Conservation (phyloP, 2,113 vertebrate genomes). For the Ranitomeya imitator region DNA sequence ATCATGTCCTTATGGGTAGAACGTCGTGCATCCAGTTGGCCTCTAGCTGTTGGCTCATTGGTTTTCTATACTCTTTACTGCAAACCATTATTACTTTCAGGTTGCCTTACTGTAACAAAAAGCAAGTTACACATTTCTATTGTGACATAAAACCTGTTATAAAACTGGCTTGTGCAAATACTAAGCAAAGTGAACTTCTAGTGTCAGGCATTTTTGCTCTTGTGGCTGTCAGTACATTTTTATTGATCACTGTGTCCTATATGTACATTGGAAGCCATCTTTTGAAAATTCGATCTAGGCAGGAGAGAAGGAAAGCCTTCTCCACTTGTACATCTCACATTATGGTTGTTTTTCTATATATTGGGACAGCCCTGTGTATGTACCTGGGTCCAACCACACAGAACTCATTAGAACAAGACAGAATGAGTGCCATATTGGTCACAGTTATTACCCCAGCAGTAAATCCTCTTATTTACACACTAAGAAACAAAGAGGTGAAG, state of each 20-base stretch:
- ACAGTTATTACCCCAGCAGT: slow-evolving; percentile 51
- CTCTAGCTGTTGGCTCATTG: slow-evolving; percentile 42
- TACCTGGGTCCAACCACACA: slow-evolving; percentile 46
- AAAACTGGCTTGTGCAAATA: slow-evolving; percentile 46
- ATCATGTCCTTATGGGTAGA: slow-evolving; percentile 57
- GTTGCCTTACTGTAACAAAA: slow-evolving; percentile 36
- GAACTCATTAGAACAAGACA: slow-evolving; percentile 44
- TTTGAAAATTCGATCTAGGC: slow-evolving; percentile 17
- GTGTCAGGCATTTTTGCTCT: background rate
- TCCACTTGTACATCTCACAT: slow-evolving; percentile 52
- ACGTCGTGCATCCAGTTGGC: slow-evolving; percentile 55
- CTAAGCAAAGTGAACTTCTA: slow-evolving; percentile 17
- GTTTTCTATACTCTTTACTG: slow-evolving; percentile 60
- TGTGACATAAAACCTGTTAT: slow-evolving; percentile 54
- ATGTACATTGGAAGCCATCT: slow-evolving; percentile 36
- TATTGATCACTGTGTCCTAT: slow-evolving; percentile 44
- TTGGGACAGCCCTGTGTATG: slow-evolving; percentile 34
- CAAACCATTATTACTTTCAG: slow-evolving; percentile 42
- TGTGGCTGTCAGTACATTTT: slow-evolving; percentile 28
- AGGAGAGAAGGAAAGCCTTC: slow-evolving; percentile 36
- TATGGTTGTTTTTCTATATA: slow-evolving; percentile 35
- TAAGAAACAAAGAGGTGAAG: slow-evolving; percentile 54
- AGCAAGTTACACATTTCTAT: slow-evolving; percentile 36
- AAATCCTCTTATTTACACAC: slow-evolving; percentile 53
- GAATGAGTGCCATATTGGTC: slow-evolving; percentile 43